Evolutionary conservation across 2,797 vertebrate species (phyloP).

Genomic region (Synaphobranchus kaupii): DNA sequence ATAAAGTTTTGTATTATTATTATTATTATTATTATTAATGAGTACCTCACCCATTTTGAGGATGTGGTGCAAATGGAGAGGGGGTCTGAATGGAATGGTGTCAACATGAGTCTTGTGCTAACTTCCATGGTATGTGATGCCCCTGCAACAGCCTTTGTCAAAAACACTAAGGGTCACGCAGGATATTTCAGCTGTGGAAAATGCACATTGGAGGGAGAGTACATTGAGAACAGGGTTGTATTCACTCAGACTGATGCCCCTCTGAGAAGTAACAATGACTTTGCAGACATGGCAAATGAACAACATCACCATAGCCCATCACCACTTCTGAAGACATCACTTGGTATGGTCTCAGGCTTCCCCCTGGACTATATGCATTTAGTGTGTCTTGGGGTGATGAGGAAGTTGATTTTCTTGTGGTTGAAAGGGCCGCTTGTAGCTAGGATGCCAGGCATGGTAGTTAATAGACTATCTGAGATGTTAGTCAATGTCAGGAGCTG

Average conservation of each 20-base stretch:
- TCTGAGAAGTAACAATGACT: slow-evolving; percentile 1
- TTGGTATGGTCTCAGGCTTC: slow-evolving; percentile 12
- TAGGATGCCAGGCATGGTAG: neutral
- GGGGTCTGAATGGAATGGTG: no score
- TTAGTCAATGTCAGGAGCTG: neutral
- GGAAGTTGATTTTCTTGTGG: neutral
- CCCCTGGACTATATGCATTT: slow-evolving; percentile 11
- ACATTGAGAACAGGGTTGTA: slow-evolving; percentile 23
- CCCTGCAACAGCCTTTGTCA: slow-evolving; percentile 20
- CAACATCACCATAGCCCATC: slow-evolving; percentile 27
- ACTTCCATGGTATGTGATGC: slow-evolving; percentile 17
- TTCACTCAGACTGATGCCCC: slow-evolving; percentile 22
- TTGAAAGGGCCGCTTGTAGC: no score
- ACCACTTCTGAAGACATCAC: neutral
- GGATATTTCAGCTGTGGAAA: slow-evolving; percentile 29
- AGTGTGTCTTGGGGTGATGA: neutral
- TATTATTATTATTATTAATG: no score
- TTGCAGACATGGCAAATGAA: slow-evolving; percentile 21
- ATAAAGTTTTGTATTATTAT: no score
- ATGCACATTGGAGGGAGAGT: slow-evolving; percentile 4
- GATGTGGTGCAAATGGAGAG: no score
- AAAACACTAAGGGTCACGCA: slow-evolving; percentile 31
- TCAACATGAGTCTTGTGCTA: no score
- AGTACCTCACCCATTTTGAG: no score
- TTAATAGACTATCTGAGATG: neutral